These are phyloP conservation scores for Julus scanicus DNA, from an alignment of 2,888 invertebrate genomes.

Conservation along the genomic window DNA sequence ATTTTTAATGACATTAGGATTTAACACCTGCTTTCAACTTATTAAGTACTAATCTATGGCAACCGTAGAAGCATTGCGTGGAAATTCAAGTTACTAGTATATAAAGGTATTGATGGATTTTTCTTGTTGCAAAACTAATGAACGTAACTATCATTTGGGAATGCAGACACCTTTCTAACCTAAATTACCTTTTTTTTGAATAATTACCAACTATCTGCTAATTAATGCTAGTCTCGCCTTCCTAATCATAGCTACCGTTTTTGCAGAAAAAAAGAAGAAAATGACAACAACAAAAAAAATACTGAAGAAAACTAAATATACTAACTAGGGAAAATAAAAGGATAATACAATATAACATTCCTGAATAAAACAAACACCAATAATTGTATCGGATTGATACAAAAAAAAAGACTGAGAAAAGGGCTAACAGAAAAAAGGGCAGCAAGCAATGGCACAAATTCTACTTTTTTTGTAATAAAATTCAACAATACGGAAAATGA, in stretches of 20 bases:
- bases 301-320: constrained; percentile 22
- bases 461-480: neutral
- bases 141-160: constrained; percentile 26
- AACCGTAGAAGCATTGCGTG: no score
- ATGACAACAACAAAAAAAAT: neutral
- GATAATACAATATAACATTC: constrained; percentile 15
- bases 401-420: neutral
- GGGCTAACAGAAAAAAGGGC: constrained; percentile 7
- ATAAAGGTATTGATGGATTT: neutral
- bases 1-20: neutral
- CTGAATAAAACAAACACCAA: constrained; percentile 44
- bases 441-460: constrained; percentile 44
- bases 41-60: neutral
- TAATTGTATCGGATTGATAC: neutral
- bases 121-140: constrained; percentile 31
- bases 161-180: constrained; percentile 27
- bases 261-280: neutral
- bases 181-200: neutral
- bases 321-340: neutral
- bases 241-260: neutral
- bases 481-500: neutral
- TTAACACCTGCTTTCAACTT: neutral
- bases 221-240: neutral
- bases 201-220: constrained; percentile 29
- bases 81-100: neutral